These are phyloP conservation scores for Dryobota labecula DNA, from an alignment of 2,888 invertebrate species.

Conservation along the genomic window DNA sequence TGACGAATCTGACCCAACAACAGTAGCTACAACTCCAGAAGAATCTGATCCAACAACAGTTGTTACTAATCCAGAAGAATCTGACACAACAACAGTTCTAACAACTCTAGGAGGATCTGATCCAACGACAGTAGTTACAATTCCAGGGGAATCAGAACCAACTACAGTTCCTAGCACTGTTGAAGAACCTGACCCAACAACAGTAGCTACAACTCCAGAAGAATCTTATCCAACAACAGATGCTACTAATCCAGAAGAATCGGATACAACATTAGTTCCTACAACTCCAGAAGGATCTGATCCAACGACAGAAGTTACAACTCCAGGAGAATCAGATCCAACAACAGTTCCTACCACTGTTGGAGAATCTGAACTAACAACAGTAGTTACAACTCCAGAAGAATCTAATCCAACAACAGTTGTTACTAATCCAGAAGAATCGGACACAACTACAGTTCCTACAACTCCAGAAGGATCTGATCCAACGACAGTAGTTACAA, in stretches of 20 bases:
- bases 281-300: not conserved
- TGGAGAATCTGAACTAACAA: not conserved
- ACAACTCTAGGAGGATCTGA: no score
- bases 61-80: not conserved
- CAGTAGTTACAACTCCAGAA: not conserved
- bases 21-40: not conserved
- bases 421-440: not conserved
- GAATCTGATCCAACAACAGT: not conserved
- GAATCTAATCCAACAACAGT: not conserved
- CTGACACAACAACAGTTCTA: not conserved
- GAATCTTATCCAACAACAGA: not conserved
- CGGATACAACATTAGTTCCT: not conserved
- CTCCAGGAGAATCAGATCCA: no score
- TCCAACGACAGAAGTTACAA: not conserved
- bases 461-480: not conserved
- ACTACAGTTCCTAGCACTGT: not conserved
- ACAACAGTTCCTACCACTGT: slow-evolving; percentile 14
- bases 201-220: not conserved
- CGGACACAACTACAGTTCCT: not conserved
- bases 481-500: not conserved
- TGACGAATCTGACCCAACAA: not conserved
- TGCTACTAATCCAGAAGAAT: not conserved
- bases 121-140: no score
- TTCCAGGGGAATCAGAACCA: not conserved
- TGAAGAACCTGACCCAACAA: not conserved